These are phyloP conservation scores for Chalcis sispes DNA, from an alignment of 2,888 invertebrate genomes.

Conservation along the genomic window DNA sequence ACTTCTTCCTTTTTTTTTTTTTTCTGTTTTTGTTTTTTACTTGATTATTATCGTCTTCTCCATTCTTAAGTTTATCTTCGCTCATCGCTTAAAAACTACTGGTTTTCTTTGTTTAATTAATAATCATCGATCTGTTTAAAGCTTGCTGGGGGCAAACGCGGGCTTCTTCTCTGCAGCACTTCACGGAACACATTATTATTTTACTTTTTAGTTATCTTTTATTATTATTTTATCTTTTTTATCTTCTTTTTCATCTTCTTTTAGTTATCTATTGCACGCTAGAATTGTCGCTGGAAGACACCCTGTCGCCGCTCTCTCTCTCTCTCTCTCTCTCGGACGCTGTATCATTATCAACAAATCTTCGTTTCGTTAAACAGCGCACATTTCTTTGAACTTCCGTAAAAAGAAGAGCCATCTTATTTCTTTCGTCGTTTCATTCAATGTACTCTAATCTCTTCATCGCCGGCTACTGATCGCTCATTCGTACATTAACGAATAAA, in stretches of 20 bases:
- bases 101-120: too few species aligned
- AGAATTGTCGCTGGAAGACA: slow-evolving; percentile 33
- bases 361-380: too few species aligned
- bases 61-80: neutral
- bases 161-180: slow-evolving; percentile 32
- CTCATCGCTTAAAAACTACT: slow-evolving; percentile 22
- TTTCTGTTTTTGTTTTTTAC: neutral
- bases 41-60: slow-evolving; percentile 7
- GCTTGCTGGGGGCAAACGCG: neutral
- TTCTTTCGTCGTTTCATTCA: slow-evolving; percentile 17
- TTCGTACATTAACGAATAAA: neutral
- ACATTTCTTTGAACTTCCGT: too few species aligned
- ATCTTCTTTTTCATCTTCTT: neutral
- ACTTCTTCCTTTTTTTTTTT: neutral
- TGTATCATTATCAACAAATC: slow-evolving; percentile 4
- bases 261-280: slow-evolving; percentile 44
- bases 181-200: slow-evolving; percentile 25
- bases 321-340: neutral
- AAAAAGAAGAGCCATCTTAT: too few species aligned
- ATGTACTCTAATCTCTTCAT: neutral
- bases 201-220: neutral
- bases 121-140: slow-evolving; percentile 1
- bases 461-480: neutral
- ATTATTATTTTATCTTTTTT: neutral
- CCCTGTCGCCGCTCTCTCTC: neutral